Evolutionary conservation across 2,797 vertebrate genomes (phyloP), one percentile per base, ranked within the genome.

Genomic region (Micromesistius poutassou): DNA sequence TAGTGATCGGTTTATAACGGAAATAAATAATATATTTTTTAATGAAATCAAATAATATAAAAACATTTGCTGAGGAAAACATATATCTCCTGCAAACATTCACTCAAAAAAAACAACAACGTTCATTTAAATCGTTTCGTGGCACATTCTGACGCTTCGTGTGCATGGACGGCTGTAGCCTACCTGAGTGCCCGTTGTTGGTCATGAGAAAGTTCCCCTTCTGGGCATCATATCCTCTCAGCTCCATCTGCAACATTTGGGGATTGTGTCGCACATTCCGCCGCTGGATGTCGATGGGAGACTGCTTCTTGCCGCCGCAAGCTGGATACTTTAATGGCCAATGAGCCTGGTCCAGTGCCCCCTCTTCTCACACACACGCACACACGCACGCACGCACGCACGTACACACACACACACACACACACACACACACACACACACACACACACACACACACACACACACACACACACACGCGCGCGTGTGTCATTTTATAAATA

Each of bases 111-210:
- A 68, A 68, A 13, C 28, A 62, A 55, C 50, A 66, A 55, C 50
- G 28, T 66, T n/a, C 28, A 66, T 66, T 28, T 25, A 10, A 12
- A 28, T 68, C 1, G 25, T 68, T 68, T 68, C 25, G 62, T 68
- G n/a, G 10, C 62, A 25, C 55, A 25, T n/a, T 62, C 22, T 25
- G 46, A 4, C 46, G 6, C 19, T 55, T 55, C 46, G 22, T 55
- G 55, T 6, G 28, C 42, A 31, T 74, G 72, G 2, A 73, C 30
- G 14, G 30, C 50, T 66, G 30, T 87, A n/a, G n/a, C n/a, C n/a
- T n/a, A 99, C 97, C 97, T 0, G 97, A 93, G 88, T 98, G 96
- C 0, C 97, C 97, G 0, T 96, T 98, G 93, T 97, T 98, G 86
- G 79, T 92, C 94, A 97, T 95, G 0, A 72, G 82, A 83, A 98